Base-by-base conservation (phyloP, 1,140 invertebrate genomes). In the Eriocheir sinensis region DNA sequence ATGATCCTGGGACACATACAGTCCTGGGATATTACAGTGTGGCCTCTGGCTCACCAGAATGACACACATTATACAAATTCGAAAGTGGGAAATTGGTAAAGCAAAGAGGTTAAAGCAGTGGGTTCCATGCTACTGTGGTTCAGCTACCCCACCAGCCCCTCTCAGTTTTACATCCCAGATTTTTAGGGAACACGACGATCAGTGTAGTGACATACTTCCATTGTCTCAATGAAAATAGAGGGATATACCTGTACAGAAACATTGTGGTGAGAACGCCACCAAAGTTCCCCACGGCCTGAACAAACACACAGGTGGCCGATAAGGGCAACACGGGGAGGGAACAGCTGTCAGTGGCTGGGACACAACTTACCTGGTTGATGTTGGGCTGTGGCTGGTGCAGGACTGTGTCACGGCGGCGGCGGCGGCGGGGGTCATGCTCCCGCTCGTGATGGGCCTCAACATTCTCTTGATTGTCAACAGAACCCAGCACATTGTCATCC, bases 391-490 rank as follows among this genome's bases (percentile, higher is more conserved):
- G 93, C 8, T 93, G 95, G 90, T 96, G 96, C 15, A 95, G 44
- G 32, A 95, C 88, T 38, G 94, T 94, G 89, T 96, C 96, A 48
- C 94, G 53, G 72, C 94, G 85, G 34, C 94, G 92, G 38, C 95
- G 88, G 89, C 93, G 94, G 17, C 95, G 89, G 0, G 94, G 90
- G 89, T 95, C 96, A n/a, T 91, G 96, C 92, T 96, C 96, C 91
- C 96, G 97, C 96, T 98, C 97, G 95, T 98, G 98, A 32, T 97
- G 97, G 3, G 97, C 97, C 93, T 96, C 96, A 94, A 98, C 98
- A 96, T 98, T 98, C 96, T 98, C 98, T 96, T 98, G 98, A 96
- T 98, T 98, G 96, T 98, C 98, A 92, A 97, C 97, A 53, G 96
- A 96, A 6, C 96, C 96, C 95, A 97, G 96, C 41, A 97, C 96